phyloP scores from a whole-genome alignment of 2,888 invertebrate species.

The Frankliniella intonsa region DNA sequence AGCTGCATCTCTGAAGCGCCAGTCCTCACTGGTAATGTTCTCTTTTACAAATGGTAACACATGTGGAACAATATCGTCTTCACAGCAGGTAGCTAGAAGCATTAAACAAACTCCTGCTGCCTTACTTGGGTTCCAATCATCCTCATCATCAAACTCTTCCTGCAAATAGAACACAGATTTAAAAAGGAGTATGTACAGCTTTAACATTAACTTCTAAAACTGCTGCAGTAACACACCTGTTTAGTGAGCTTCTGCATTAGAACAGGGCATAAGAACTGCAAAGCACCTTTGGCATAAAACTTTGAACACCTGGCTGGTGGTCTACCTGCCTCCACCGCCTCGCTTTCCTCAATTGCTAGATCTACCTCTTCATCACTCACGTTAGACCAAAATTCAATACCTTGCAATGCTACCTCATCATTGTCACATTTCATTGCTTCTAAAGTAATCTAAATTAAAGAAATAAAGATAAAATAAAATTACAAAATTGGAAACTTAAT shows the following conservation, averaged over 20 bases:
- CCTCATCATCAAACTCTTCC: constrained; percentile 95
- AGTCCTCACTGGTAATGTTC: constrained; percentile 88
- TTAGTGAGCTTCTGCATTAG: constrained; percentile 90
- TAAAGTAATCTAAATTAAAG: constrained; percentile 69
- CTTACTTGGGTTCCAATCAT: constrained; percentile 99
- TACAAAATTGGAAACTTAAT: neutral
- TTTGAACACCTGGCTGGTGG: constrained; percentile 90
- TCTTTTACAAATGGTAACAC: constrained; percentile 94
- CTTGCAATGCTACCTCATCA: constrained; percentile 94
- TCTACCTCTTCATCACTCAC: constrained; percentile 99
- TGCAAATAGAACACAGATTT: constrained; percentile 35
- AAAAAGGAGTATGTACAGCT: neutral
- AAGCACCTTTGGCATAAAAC: constrained; percentile 97
- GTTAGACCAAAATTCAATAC: constrained; percentile 99
- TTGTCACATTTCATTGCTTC: constrained; percentile 97
- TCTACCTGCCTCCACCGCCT: constrained; percentile 88
- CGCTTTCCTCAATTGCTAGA: constrained; percentile 86
- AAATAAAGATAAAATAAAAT: constrained; percentile 4
- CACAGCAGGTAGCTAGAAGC: constrained; percentile 94
- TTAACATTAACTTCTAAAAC: neutral
- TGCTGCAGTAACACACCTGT: constrained; percentile 52
- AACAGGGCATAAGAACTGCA: constrained; percentile 91
- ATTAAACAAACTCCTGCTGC: constrained; percentile 98
- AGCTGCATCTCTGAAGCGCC: constrained; percentile 92
- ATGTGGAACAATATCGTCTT: constrained; percentile 92